These are phyloP conservation scores for Porites rus DNA, from an alignment of 92 coral and sea anemone species.

Conservation along the genomic window DNA sequence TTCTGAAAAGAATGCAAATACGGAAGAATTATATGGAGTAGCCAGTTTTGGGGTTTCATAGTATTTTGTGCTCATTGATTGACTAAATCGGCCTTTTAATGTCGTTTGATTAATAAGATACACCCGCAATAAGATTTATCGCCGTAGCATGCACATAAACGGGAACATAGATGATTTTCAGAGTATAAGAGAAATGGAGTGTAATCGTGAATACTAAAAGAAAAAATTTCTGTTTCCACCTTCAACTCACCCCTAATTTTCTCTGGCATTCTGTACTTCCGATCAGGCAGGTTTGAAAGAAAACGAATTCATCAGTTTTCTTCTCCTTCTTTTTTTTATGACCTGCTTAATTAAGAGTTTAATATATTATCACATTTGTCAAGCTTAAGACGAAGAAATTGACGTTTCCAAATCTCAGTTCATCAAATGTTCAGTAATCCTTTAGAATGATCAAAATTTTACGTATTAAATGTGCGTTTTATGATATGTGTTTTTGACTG, in stretches of 20 bases:
- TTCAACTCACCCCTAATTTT: background rate
- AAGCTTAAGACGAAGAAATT: slow-evolving; percentile 9
- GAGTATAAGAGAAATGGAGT: background rate
- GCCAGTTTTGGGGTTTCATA: background rate
- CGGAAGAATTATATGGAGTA: background rate
- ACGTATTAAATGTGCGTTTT: background rate
- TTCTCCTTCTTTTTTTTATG: background rate
- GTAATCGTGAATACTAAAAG: background rate
- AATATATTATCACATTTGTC: slow-evolving; percentile 32
- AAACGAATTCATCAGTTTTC: background rate
- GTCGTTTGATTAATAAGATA: background rate
- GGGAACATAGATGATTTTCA: background rate
- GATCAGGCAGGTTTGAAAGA: too few relatives aligned
- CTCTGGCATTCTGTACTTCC: too few relatives aligned
- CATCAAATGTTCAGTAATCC: slow-evolving; percentile 32
- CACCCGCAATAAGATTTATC: background rate
- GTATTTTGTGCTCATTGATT: slow-evolving; percentile 5
- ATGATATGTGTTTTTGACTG: background rate
- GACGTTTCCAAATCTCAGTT: slow-evolving; percentile 3
- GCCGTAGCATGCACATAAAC: background rate
- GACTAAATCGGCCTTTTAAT: background rate
- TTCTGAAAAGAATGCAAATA: background rate
- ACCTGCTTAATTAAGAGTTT: background rate
- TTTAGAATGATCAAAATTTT: background rate
- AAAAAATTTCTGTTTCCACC: background rate